Base-by-base conservation (phyloP, 2,888 invertebrate species). In the Trachelus stipa region DNA sequence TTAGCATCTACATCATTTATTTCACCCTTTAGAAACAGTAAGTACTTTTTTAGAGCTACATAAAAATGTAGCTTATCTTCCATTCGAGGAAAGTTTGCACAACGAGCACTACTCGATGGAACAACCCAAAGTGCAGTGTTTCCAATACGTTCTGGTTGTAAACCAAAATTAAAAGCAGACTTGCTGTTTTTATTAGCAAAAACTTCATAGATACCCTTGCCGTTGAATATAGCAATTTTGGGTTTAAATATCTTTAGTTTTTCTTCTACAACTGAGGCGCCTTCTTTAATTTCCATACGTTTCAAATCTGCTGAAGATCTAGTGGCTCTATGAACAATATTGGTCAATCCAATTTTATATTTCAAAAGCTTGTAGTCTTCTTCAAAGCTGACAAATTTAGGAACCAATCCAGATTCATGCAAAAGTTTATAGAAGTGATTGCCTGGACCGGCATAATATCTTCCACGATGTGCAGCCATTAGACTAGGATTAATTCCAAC, bases 401-500 rank as follows among this genome's bases (percentile, higher is more conserved):
- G 88, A 2, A 88, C 83, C 15, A 91, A 79, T 12, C 83, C 86
- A 3, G 91, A 91, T 15, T 83, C 88, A 56, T 88, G 86, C 9
- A 91, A 78, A n/a, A 91, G 85, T 81, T 90, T 91, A 75, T 91
- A 91, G 77, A 91, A 91, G 80, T 91, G 91, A 85, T 91, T 91
- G 15, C 91, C 91, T 4, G 90, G 90, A 12, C 91, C 91, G 6
- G 91, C 91, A 73, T 91, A 91, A 83, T 91, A 91, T 80, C 90
- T 85, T 33, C 91, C 90, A 75, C 90, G 86, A 79, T 91, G 85
- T 0, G 91, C 91, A 12, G 91, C 88, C 85, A 87, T 90, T 30
- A 91, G 77, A 77, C 91, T 88, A 1, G 91, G 91, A 85, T 91
- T 91, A 75, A 91, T 91, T 31, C 91, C 91, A 68, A 91, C 83